Percentiles rank a stretch among this genome's conserved stretches.
Evolutionary conservation across 2,888 invertebrate species (phyloP).

Genomic region (Cerastoderma edule): DNA sequence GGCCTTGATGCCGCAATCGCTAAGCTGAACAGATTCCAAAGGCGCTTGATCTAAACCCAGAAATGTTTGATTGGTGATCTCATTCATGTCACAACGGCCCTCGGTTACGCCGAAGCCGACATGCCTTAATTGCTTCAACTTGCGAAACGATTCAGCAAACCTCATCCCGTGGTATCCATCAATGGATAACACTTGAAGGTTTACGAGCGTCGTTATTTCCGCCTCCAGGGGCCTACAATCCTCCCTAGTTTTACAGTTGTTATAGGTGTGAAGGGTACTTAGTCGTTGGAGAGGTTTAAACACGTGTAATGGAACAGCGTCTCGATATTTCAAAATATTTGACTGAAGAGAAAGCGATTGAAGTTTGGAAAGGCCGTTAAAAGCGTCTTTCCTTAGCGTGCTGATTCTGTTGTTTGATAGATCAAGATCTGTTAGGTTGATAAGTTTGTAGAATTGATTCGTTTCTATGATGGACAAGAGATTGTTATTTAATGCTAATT

Average conservation of each 20-base stretch:
- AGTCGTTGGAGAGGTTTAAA: slow-evolving; percentile 3
- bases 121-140: neutral
- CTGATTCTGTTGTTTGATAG: slow-evolving; percentile 14
- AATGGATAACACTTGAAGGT: neutral
- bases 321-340: neutral
- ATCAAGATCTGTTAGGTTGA: neutral
- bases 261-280: neutral
- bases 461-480: neutral
- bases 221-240: neutral
- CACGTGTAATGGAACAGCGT: neutral
- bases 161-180: neutral
- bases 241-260: slow-evolving; percentile 2
- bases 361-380: slow-evolving; percentile 1
- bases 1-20: slow-evolving; percentile 5
- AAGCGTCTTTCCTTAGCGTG: neutral
- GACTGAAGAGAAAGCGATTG: neutral
- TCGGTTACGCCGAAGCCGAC: neutral
- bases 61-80: slow-evolving; percentile 10
- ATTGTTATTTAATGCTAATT: neutral
- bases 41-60: neutral
- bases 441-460: slow-evolving; percentile 3
- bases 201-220: neutral
- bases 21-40: neutral
- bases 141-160: neutral
- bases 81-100: slow-evolving; percentile 4